A percentile compares a stretch with the other conserved stretches of the same genome.
phyloP scores from a whole-genome alignment of 53 echinoderm and acorn worm genomes.

The Stichopus horrens region DNA sequence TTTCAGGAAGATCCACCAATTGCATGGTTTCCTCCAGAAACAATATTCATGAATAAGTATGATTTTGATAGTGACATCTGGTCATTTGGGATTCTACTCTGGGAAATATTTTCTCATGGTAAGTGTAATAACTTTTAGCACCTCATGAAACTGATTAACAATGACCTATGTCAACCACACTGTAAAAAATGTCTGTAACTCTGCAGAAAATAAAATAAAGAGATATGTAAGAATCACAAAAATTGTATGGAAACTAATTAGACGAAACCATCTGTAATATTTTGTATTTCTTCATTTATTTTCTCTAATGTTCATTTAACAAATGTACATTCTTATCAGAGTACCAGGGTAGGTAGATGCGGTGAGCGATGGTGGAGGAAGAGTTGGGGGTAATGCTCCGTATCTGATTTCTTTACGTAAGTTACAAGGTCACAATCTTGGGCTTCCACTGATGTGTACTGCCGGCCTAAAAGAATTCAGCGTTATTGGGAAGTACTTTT shows the following conservation, averaged over 20 bases:
- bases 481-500: too few relatives aligned
- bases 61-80: neutral
- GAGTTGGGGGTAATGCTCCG: too few relatives aligned
- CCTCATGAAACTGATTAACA: neutral
- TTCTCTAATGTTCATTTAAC: neutral
- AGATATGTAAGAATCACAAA: neutral
- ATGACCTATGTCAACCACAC: neutral
- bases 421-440: too few relatives aligned
- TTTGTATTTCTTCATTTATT: neutral
- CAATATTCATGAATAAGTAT: neutral
- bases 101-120: conserved; percentile 6
- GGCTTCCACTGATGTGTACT: too few relatives aligned
- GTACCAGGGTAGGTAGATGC: too few relatives aligned
- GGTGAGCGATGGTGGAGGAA: too few relatives aligned
- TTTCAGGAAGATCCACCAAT: neutral
- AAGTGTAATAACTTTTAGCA: neutral
- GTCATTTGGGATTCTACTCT: neutral
- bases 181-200: neutral
- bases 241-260: neutral
- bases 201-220: neutral
- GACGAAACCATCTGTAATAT: too few relatives aligned
- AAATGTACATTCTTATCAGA: too few relatives aligned
- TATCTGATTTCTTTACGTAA: too few relatives aligned
- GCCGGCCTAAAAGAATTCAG: too few relatives aligned
- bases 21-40: neutral